Evolutionary conservation across 2,888 invertebrate genomes (phyloP).

Genomic region (Pristionchus japonicus): DNA sequence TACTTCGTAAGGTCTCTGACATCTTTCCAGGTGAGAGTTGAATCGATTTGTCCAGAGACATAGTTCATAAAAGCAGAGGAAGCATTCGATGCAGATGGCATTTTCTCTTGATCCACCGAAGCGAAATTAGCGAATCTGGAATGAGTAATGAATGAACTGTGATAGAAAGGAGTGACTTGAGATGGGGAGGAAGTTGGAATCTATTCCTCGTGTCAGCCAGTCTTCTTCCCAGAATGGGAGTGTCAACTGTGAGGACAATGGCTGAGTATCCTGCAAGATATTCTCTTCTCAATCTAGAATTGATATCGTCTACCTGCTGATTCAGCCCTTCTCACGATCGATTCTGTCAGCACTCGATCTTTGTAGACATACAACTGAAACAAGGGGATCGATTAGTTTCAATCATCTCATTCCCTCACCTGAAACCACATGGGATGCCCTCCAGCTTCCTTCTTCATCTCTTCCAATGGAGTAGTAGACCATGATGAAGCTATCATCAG

Average conservation of each 20-base stretch:
- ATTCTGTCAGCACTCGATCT: slow-evolving; percentile 69
- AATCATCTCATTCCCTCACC: slow-evolving; percentile 47
- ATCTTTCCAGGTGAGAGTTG: not conserved
- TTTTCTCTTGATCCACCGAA: slow-evolving; percentile 52
- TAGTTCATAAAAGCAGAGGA: slow-evolving; percentile 87
- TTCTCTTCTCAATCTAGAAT: not conserved
- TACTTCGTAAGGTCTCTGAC: not conserved
- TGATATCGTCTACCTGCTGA: slow-evolving; percentile 81
- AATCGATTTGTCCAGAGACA: slow-evolving; percentile 76
- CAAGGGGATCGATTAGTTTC: not conserved
- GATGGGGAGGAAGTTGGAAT: slow-evolving; percentile 86
- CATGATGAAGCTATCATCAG: slow-evolving; percentile 89
- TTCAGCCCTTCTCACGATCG: slow-evolving; percentile 85
- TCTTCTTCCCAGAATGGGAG: slow-evolving; percentile 83
- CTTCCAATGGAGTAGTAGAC: slow-evolving; percentile 89
- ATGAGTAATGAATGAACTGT: no score
- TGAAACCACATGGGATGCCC: slow-evolving; percentile 67
- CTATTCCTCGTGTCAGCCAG: slow-evolving; percentile 87
- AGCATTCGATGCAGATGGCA: slow-evolving; percentile 77
- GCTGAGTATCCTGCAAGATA: not conserved
- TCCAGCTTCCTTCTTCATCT: slow-evolving; percentile 82
- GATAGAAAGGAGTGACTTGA: slow-evolving; percentile 75
- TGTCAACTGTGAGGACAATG: slow-evolving; percentile 53
- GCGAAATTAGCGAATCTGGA: not conserved
- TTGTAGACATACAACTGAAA: slow-evolving; percentile 92